Base-by-base conservation (phyloP, 2,797 vertebrate genomes). In the Danio kyathit region DNA sequence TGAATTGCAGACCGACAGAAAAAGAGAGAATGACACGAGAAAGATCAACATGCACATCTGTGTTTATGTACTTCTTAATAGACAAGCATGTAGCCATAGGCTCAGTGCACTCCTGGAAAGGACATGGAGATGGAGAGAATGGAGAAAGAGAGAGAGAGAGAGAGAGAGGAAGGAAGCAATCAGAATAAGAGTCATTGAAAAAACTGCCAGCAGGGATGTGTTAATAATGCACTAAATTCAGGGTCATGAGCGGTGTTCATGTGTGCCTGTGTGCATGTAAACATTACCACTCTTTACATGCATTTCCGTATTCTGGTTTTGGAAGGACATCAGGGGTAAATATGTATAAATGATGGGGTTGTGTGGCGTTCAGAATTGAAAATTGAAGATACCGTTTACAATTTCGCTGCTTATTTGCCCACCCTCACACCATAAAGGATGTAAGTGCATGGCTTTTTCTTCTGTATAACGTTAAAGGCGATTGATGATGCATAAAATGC, bases 31-130 rank as follows among this genome's bases (percentile, higher is more conserved):
- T 63, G 46, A 60, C 64, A 75, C 71, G 76, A 66, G 76, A 66
- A 83, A 74, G 73, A 41, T 84, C 72, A 87, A 83, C 59, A 83
- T 83, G 59, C 59, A 79, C 72, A 54, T 81, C 66, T 67, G 67
- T 54, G 70, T 72, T 65, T 82, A 81, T 86, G 60, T 71, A 54
- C 51, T 74, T 71, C 71, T 85, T 74, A 75, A 64, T 79, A 67
- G 75, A 82, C 40, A 17, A 64, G 76, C 60, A 64, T 70, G 67
- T 75, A 65, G 85, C 81, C 40, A 10, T 40, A 57, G 79, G 83
- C 29, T 57, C 43, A 69, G 14, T 82, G 52, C 72, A 67, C 61
- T 70, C 60, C 65, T 74, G 60, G 56, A 85, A 10, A 83, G 77
- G 77, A 51, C 61, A 82, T 16, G 17, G 43, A 56, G 66, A 76